Conservation (phyloP, 2,113 vertebrate species). For the Oxyura jamaicensis region DNA sequence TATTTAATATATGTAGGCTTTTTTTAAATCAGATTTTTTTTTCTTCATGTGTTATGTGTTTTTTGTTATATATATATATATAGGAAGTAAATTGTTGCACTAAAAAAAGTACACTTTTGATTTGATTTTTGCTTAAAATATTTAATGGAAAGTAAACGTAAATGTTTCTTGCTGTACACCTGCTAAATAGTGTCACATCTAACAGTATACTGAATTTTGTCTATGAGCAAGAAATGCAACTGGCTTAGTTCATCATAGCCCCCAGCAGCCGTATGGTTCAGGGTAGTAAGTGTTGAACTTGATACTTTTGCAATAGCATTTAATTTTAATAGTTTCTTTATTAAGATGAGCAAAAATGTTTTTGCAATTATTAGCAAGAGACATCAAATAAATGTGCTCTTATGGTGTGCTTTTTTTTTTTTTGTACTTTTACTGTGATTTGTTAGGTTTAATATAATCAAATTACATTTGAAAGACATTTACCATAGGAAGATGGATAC, state of each 20-base stretch:
- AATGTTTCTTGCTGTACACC: not conserved
- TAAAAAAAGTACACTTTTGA: not conserved
- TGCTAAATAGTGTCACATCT: not conserved
- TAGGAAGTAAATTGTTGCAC: not conserved
- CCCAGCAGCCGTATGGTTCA: not conserved
- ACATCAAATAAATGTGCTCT: not conserved
- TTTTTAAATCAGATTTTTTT: not conserved
- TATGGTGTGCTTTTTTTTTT: not conserved
- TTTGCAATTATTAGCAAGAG: not conserved
- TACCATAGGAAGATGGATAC: not conserved
- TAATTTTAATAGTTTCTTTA: not conserved
- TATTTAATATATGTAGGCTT: not conserved
- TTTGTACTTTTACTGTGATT: not conserved
- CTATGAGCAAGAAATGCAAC: not conserved
- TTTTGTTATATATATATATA: not conserved
- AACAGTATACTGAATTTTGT: not conserved
- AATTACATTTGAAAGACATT: not conserved
- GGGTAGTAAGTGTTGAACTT: not conserved
- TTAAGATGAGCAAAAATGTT: not conserved
- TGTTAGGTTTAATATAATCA: not conserved
- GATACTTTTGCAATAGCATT: not conserved
- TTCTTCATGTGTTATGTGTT: fast-evolving
- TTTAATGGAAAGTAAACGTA: not conserved
- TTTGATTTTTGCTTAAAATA: not conserved
- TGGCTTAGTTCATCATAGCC: not conserved